phyloP scores from a whole-genome alignment of 2,888 invertebrate genomes.

The Eupithecia inturbata region DNA sequence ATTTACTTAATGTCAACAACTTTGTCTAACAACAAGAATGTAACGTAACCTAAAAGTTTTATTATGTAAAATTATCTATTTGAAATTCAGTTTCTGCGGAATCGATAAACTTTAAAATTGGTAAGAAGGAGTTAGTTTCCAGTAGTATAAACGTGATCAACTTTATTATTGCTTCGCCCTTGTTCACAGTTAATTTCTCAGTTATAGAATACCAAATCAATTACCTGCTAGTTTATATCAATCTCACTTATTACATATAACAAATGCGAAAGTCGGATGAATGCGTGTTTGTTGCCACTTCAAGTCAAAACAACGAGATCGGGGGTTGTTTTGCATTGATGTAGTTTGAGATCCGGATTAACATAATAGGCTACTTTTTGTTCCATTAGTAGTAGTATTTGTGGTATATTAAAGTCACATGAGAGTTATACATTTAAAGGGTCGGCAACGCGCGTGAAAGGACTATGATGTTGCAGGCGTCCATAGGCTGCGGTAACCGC shows the following conservation, averaged over 20 bases:
- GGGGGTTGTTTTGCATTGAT: background rate
- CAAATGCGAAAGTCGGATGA: background rate
- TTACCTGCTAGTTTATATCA: background rate
- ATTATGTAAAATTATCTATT: background rate
- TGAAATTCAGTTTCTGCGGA: background rate
- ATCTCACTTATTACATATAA: no score
- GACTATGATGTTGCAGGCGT: no score
- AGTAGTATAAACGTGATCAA: background rate
- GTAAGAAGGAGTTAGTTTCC: background rate
- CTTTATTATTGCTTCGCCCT: background rate
- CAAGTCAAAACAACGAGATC: background rate
- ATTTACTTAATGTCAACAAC: conserved; percentile 1
- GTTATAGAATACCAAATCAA: background rate
- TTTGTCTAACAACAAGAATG: background rate
- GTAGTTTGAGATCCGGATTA: background rate
- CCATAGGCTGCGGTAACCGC: no score
- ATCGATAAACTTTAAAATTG: background rate
- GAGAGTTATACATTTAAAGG: no score
- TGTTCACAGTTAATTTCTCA: background rate
- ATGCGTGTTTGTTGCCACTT: background rate
- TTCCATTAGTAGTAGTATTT: no score
- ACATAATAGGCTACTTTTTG: background rate
- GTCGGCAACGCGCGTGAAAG: no score
- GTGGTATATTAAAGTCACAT: background rate
- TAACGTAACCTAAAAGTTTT: background rate